Evolutionary conservation across 2,113 vertebrate species (phyloP), one percentile per base, ranked within the genome.

Genomic region (Rhabdornis inornatus): DNA sequence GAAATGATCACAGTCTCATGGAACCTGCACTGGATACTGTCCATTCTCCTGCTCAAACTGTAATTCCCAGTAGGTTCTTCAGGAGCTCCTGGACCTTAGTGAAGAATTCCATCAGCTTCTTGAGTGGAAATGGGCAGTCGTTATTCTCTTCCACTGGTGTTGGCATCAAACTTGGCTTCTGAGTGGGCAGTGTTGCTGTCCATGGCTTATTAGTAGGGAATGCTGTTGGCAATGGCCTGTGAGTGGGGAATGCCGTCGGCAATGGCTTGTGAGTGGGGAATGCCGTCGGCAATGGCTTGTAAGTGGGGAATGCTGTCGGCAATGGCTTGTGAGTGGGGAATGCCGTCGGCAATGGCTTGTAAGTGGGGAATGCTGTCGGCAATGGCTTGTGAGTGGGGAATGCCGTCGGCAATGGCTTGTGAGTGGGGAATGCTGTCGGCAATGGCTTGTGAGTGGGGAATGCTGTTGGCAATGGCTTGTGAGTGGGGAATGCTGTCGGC

Each of bases 1-100:
- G 70, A 76, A 76, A 55, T 1, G 0, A 45, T 22, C 1, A 0
- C 0, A 0, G 40, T 47, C 18, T 24, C 40, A 40, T 23, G 61
- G 30, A 47, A 37, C 21, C 30, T 83, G 70, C 49, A 27, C 17
- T 55, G 40, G 30, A 47, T 55, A 40, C 61, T 76, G n/a, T 68
- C 55, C 17, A 10, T 69, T n/a, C 59, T 78, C 20, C 44, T 39
- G 72, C 59, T 91, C 74, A 91, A 45, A 2, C 1, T 33, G 5
- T 2, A 31, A 22, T 7, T 22, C 15, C 15, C 5, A 2, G 10
- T 27, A 91, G 8, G 15, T 3, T 25, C 66, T 47, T 21, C 45
- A 91, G 39, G 59, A 91, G 45, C 21, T 85, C 15, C 59, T 13
- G 21, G 11, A 91, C 15, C 33, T 10, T 8, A 60, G 39, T 0